Base-by-base conservation (phyloP, 2,797 vertebrate genomes). In the Chelidonichthys spinosus region DNA sequence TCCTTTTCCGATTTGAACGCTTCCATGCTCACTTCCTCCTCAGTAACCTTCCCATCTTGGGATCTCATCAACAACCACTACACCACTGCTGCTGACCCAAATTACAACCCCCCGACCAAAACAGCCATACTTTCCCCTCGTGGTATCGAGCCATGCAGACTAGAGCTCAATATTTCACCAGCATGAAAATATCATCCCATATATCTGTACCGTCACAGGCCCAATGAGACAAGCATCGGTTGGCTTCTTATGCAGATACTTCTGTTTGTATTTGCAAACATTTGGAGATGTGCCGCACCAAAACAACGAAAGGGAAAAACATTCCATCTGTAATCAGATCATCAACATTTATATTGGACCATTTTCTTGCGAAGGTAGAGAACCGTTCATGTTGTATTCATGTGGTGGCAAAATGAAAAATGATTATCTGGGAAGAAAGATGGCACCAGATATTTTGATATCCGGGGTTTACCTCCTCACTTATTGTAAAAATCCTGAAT, bases 401-500 rank as follows among this genome's bases (percentile, higher is more conserved):
- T 67, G 5, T 55, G 25, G 6, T 49, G 25, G 59, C 25, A 56
- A 36, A 56, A 2, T 52, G 25, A 50, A 47, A 79, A 69, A 64
- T 55, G 0, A 69, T 50, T 47, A 52, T 74, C 32, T 56, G 33
- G 17, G 64, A 36, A 56, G 64, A 81, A 50, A 65, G 33, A 72
- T 14, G 18, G 37, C 53, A 67, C 7, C 43, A 64, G 11, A 68
- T 72, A 69, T 58, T 68, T 58, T 64, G 40, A 56, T 63, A 63
- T 60, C 61, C 7, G 0, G 15, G 50, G 14, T 18, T 58, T 61
- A 39, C 40, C 56, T 81, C n/a, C 39, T 50, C 6, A 5, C n/a
- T 46, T 69, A 68, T 25, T 79, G 56, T 65, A 56, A 78, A 25
- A 80, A 67, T 52, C 47, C 60, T 42, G 49, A 64, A 64, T 64